Base-by-base conservation (phyloP, 2,797 vertebrate species). In the Myotis findleyi region DNA sequence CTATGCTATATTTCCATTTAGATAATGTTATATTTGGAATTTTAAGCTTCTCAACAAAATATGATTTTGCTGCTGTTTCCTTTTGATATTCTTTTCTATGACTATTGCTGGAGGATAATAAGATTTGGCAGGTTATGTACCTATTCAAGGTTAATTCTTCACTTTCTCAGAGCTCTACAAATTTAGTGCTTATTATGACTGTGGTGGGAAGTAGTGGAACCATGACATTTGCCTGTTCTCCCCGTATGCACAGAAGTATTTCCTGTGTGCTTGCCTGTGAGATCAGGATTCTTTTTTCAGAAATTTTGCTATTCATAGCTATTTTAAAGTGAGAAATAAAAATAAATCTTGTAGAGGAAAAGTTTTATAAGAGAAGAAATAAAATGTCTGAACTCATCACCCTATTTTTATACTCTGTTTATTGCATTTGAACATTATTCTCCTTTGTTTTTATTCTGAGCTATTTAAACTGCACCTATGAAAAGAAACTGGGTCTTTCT, bases 271-370 rank as follows among this genome's bases (percentile, higher is more conserved):
- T 85, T 55, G 30, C 25, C 84, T 62, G 47, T 76, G 77, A 92
- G 41, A 81, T 64, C 82, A 27, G 16, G 30, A 53, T 94, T 91
- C 23, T 33, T n/a, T 93, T 81, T 92, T 82, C 76, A 75, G 59
- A 87, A 72, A n/a, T 87, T 85, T 71, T 89, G 18, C 27, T 77
- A 17, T 89, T 92, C n/a, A 17, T 87, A 90, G 25, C 21, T 73
- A 21, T 95, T 84, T 71, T 49, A 87, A 94, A 95, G 41, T 92
- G 93, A 95, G 68, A 85, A 91, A 66, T 84, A 82, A 79, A 77
- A 79, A 81, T 49, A 93, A 77, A 44, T 13, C 11, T 79, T 95
- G 90, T 72, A 51, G 30, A 76, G 30, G 59, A 69, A 66, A 79
- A 47, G 2, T 82, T 94, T 96, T 38, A 57, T 66, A 94, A 71